Base-by-base conservation (phyloP, 2,113 vertebrate genomes). In the Tylochromis polylepis region DNA sequence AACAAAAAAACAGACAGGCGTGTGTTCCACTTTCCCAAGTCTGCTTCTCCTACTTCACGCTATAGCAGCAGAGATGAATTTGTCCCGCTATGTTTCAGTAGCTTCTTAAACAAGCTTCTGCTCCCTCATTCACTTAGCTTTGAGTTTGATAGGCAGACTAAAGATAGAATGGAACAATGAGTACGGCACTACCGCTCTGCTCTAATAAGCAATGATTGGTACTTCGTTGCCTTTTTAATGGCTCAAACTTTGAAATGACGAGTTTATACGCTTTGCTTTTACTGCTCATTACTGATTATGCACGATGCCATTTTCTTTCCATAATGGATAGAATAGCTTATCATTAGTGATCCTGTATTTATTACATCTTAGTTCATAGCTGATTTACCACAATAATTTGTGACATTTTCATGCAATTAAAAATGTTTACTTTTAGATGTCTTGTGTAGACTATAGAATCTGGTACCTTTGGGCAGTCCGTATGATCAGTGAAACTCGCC, bases 81-180 rank as follows among this genome's bases (percentile, higher is more conserved):
- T 82, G 27, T 85, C 38, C 46, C 77, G 83, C 70, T 16, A 15
- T 82, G 84, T 85, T 72, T 84, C 65, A 7, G 24, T 89, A 84
- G 82, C 89, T 86, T 79, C 82, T 87, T 81, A 88, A 88, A 86
- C 62, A 87, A 80, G 57, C 82, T 43, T 82, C 75, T 53, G 57
- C 20, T 10, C 80, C 81, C 55, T 56, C 89, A 59, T 60, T 82
- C 85, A 83, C 92, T 92, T 86, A 80, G 81, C 81, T 92, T 87
- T 91, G 86, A 90, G 85, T 91, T 90, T 84, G 87, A 93, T 87
- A 85, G 87, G 59, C 56, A 10, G 78, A 87, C 90, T 93, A 89
- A 94, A 93, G 89, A 90, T 94, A 94, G 94, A 92, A 60, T 8
- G 57, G 89, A 92, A 91, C 89, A 88, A 90, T 90, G 80, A 91